Base-by-base conservation (phyloP, 2,888 invertebrate genomes). In the Drosophila nr. perissopoda region DNA sequence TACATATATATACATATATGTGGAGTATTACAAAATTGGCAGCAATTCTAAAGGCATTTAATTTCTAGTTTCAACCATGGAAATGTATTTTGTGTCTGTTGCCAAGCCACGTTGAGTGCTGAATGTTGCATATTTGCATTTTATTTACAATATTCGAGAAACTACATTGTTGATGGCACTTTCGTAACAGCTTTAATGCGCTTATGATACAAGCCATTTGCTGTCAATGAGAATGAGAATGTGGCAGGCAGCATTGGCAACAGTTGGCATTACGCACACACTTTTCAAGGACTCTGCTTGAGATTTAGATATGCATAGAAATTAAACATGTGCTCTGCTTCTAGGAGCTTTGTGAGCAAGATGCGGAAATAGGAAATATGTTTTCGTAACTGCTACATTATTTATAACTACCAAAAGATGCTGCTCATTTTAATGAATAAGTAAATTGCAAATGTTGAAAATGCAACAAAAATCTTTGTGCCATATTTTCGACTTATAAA, bases 121-220 rank as follows among this genome's bases (percentile, higher is more conserved):
- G 67, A 58, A 68, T 71, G 61, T 59, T 74, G 56, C 69, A 71
- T 57, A 76, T 89, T 81, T 84, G 78, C 82, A 79, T 78, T 75
- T 88, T 83, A 82, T 75, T 75, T 79, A 88, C 82, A 72, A 72
- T 72, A 59, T 67, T 57, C 64, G 54, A 62, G 70, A 60, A 60
- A 70, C 82, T 75, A 63, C 72, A 78, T 81, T 73, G 62, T 56
- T 16, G 54, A 18, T 49, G 34, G 29, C 33, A 38, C 27, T 76
- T 67, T 34, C 33, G 54, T 56, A 60, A 67, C 64, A 71, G 72
- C 46, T 34, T 48, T 88, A 88, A 88, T 83, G 71, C 81, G 83
- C 83, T 88, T 83, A 85, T 59, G 77, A 73, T 70, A 54, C 52
- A 62, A 67, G 65, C 42, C 68, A 57, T 66, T 40, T 67, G 58